These are phyloP conservation scores for Sapayoa aenigma DNA, from an alignment of 2,113 vertebrate genomes.

Conservation along the genomic window DNA sequence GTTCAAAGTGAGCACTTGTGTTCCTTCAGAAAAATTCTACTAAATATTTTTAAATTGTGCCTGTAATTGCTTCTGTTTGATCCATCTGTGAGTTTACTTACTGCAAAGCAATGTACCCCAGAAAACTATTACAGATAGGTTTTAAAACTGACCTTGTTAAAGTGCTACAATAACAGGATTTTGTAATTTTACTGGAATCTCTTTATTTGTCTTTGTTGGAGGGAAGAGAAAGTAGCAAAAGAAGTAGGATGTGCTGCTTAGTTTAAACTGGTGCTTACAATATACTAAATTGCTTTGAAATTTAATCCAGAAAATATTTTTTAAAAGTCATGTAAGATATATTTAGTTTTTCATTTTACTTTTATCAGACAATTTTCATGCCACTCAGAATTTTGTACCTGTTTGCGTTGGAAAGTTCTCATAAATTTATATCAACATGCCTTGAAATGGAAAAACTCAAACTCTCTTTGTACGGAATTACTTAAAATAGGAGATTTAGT, in stretches of 20 bases:
- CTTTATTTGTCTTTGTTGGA: accelerated
- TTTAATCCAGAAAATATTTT: not conserved
- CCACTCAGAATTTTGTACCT: not conserved
- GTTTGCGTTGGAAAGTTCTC: not conserved
- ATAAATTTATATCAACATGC: accelerated
- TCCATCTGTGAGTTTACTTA: not conserved
- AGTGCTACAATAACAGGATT: not conserved
- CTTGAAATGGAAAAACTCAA: not conserved
- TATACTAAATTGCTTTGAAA: not conserved
- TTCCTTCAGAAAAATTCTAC: not conserved
- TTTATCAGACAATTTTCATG: not conserved
- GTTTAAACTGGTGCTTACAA: not conserved
- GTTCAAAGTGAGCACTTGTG: not conserved
- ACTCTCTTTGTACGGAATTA: not conserved
- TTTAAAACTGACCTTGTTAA: not conserved
- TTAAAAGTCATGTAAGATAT: accelerated
- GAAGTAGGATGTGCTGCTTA: not conserved
- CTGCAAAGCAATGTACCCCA: not conserved
- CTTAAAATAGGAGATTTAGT: not conserved
- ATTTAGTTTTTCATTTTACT: not conserved
- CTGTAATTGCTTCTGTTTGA: not conserved
- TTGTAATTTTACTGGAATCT: not conserved
- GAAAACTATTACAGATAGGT: not conserved
- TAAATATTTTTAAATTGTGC: not conserved
- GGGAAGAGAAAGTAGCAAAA: accelerated